Evolutionary conservation across 2,888 invertebrate species (phyloP), one percentile per base, ranked within the genome.

Genomic region (Anoncus sp.): DNA sequence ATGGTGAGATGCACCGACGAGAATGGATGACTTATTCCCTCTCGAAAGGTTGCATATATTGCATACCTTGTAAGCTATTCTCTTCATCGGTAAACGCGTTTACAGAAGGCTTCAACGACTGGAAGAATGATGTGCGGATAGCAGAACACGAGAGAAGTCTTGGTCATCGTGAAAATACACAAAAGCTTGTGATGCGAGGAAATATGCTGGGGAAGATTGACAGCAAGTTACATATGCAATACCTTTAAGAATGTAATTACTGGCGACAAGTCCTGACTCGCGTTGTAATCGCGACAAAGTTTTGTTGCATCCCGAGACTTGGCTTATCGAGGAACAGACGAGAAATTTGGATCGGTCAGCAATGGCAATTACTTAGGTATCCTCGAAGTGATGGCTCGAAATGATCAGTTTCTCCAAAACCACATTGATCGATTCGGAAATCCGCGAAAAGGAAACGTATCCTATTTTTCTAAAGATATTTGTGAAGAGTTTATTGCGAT

Each of bases 281-380:
- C 62, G 81, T 88, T 65, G 81, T 86, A 45, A 69, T 77, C 38
- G 83, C 81, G 7, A 79, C 84, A 22, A 87, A 84, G 74, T 78
- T 77, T 55, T 71, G n/a, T 87, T 31, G 77, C 80, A 20, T 59
- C 71, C 31, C 81, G 84, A 12, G 84, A 84, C 16, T 75, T 88
- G 16, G 74, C 86, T 27, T 86, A 88, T 74, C 67, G 84, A 77
- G 87, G 85, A 51, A 16, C 62, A n/a, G 65, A 85, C 63, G 85
- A 89, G 57, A 78, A 55, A 59, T 81, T 88, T 76, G 83, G 84
- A 16, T 82, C 82, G 7, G 12, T 62, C n/a, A 47, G 82, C 51
- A 88, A 86, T 82, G 87, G 86, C 10, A 89, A 88, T 77, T 87
- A 81, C 75, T 77, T 88, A 55, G 85, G 86, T 57, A 43, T 65